phyloP scores from a whole-genome alignment of 2,113 vertebrate species.

The Mirounga angustirostris region DNA sequence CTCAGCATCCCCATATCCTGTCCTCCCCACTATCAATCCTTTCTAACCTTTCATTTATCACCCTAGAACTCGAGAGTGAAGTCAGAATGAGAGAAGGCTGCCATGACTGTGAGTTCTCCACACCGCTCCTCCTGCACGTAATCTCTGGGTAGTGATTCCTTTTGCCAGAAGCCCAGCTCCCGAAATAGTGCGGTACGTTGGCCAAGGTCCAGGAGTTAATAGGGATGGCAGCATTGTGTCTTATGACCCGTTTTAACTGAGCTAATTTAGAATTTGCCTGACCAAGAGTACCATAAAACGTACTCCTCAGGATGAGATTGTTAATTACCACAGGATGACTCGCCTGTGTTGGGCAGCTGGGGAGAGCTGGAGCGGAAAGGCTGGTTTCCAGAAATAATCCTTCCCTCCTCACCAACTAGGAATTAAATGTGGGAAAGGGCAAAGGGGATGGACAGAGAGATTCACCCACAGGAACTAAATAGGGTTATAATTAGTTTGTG shows the following conservation, averaged over 20 bases:
- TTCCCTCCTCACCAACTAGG: constrained; percentile 70
- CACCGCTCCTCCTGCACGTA: neutral
- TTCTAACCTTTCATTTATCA: neutral
- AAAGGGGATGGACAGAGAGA: constrained; percentile 48
- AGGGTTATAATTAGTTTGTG: constrained; percentile 84
- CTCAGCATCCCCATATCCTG: neutral
- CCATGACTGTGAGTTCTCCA: neutral
- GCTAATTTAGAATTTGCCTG: constrained; percentile 83
- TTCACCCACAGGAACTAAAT: constrained; percentile 75
- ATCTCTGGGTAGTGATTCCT: constrained; percentile 71
- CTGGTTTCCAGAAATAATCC: constrained; percentile 73
- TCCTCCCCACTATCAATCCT: neutral
- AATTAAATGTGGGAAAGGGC: constrained; percentile 68
- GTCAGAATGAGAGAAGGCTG: neutral
- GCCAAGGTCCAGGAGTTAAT: constrained; percentile 75
- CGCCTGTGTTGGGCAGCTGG: constrained; percentile 9
- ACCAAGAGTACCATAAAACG: constrained; percentile 74
- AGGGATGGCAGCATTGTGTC: constrained; percentile 73
- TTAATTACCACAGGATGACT: constrained; percentile 74
- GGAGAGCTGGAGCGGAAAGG: constrained; percentile 12
- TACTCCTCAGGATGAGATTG: constrained; percentile 44
- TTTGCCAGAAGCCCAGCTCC: constrained; percentile 57
- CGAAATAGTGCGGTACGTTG: constrained; percentile 71
- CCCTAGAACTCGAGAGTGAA: neutral
- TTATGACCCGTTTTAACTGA: constrained; percentile 79